Evolutionary conservation across 2,888 invertebrate species (phyloP).

Genomic region (Drosophila mulleri): DNA sequence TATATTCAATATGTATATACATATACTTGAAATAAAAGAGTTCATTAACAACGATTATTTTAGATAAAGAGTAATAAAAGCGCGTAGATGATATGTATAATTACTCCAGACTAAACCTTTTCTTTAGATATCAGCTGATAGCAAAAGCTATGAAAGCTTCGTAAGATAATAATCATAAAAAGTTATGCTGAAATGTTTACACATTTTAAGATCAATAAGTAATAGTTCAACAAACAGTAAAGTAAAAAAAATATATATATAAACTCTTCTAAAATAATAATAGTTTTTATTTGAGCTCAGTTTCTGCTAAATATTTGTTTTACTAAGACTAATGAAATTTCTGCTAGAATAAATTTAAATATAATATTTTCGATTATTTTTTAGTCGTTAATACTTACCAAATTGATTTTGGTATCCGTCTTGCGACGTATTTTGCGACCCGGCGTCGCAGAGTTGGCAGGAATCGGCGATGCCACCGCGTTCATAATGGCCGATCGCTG

Average conservation of each 20-base stretch:
- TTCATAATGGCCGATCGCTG: constrained; percentile 85
- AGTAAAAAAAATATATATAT: no score
- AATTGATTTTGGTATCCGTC: constrained; percentile 87
- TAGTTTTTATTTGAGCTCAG: no score
- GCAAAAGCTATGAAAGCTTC: neutral
- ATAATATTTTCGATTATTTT: no score
- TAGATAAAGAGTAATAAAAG: neutral
- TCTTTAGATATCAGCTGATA: neutral
- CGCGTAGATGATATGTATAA: neutral
- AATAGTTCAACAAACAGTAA: no score
- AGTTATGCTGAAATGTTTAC: no score
- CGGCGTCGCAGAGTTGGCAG: constrained; percentile 86
- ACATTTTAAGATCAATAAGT: no score
- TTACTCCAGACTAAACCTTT: neutral
- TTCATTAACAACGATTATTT: neutral
- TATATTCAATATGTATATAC: neutral
- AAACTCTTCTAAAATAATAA: no score
- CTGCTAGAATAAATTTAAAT: no score
- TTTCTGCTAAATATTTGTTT: no score
- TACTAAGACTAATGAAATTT: no score
- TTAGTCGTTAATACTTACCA: constrained; percentile 62
- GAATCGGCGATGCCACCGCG: constrained; percentile 85
- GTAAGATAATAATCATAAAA: no score
- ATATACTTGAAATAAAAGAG: no score
- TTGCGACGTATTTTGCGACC: constrained; percentile 90